Evolutionary conservation across 2,888 invertebrate genomes (phyloP).

Genomic region (Parnassius orleans): DNA sequence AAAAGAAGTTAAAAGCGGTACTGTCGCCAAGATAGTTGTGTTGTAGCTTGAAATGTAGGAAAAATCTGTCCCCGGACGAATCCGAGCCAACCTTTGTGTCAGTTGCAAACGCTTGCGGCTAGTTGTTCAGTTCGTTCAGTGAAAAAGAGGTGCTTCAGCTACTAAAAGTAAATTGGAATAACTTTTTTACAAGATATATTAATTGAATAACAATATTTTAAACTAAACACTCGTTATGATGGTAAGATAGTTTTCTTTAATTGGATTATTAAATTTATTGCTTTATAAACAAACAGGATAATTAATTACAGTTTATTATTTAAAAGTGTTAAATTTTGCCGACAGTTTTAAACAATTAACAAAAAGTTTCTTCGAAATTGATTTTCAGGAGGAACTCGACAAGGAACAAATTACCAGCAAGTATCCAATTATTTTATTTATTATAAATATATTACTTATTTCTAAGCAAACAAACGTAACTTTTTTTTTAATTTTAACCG

Average conservation of each 20-base stretch:
- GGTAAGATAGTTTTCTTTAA: conserved; percentile 4
- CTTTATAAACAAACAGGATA: no score
- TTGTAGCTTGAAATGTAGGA: conserved; percentile 44
- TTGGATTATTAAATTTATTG: no score
- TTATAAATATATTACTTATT: conserved; percentile 10
- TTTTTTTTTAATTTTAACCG: background rate
- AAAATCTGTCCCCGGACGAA: conserved; percentile 40
- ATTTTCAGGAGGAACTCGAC: conserved; percentile 86
- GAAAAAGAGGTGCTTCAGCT: conserved; percentile 68
- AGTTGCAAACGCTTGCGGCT: conserved; percentile 58
- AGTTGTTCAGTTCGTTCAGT: conserved; percentile 71
- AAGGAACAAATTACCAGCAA: conserved; percentile 90
- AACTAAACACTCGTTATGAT: background rate
- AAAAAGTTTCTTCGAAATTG: no score
- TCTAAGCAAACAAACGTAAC: background rate
- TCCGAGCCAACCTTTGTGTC: conserved; percentile 70
- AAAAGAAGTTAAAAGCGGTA: conserved; percentile 64
- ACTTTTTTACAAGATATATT: background rate
- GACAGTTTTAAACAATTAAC: no score
- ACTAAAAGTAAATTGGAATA: conserved; percentile 33
- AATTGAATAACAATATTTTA: background rate
- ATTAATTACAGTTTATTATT: no score
- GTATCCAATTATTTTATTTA: conserved; percentile 54
- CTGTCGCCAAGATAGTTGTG: conserved; percentile 46
- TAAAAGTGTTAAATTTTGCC: no score